phyloP scores from a whole-genome alignment of 2,888 invertebrate genomes.

The Cephus pygmeus region DNA sequence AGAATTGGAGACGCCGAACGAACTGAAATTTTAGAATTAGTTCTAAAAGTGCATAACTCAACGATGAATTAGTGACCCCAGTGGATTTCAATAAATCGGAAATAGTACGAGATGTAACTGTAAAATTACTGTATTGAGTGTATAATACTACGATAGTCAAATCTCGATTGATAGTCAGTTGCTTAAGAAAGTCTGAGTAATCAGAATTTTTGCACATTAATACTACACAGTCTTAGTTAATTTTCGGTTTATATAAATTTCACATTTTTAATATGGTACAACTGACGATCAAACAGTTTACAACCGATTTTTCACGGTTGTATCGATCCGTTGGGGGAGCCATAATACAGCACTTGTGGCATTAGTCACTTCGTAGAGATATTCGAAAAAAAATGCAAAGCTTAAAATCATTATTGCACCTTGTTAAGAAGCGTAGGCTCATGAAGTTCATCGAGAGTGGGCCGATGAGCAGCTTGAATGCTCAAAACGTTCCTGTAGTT shows the following conservation, averaged over 20 bases:
- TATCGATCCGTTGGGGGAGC: background rate
- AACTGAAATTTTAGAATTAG: background rate
- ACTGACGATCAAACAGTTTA: background rate
- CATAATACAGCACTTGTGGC: background rate
- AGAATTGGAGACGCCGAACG: no score
- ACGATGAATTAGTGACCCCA: no score
- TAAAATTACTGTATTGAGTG: background rate
- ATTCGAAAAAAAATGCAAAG: background rate
- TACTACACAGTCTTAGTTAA: background rate
- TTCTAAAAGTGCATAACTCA: background rate
- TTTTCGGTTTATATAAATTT: background rate
- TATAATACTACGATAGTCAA: background rate
- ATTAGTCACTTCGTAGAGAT: background rate
- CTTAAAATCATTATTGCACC: conserved; percentile 67
- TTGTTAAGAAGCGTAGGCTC: conserved; percentile 84
- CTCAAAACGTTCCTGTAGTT: conserved; percentile 92
- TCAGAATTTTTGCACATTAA: no score
- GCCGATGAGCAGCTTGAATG: conserved; percentile 86
- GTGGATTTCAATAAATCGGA: background rate
- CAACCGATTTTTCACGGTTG: background rate
- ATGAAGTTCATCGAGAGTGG: conserved; percentile 89
- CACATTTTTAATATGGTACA: background rate
- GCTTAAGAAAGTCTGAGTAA: background rate
- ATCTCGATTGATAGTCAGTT: background rate
- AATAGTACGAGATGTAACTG: background rate